Conservation (phyloP, 1,140 invertebrate genomes). For the Amphibalanus amphitrite region DNA sequence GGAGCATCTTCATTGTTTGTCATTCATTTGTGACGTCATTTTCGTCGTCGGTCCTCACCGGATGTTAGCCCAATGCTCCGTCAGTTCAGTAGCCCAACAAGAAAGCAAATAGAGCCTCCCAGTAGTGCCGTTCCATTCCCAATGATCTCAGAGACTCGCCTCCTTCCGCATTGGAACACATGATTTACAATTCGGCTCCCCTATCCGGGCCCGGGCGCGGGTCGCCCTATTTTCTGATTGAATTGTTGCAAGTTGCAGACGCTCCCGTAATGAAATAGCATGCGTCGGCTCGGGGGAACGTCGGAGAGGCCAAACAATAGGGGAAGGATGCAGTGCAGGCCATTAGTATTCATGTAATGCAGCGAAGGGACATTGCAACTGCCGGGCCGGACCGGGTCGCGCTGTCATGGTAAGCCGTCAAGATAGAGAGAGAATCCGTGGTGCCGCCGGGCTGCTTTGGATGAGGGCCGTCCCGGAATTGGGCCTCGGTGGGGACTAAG, state of each 20-base stretch:
- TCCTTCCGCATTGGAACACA: not conserved
- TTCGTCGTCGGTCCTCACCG: not conserved
- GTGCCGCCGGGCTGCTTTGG: too few relatives aligned
- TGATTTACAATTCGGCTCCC: not conserved
- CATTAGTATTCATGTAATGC: constrained; percentile 1
- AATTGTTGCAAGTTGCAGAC: constrained; percentile 1
- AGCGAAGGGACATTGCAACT: not conserved
- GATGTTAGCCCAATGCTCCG: too few relatives aligned
- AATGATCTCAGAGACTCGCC: too few relatives aligned
- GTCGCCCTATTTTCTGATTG: not conserved
- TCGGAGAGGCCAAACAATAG: not conserved
- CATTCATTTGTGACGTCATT: not conserved
- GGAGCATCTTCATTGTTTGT: not conserved
- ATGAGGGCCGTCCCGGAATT: too few relatives aligned
- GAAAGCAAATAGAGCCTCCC: not conserved
- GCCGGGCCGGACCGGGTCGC: too few relatives aligned
- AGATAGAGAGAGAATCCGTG: too few relatives aligned
- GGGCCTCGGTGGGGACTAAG: too few relatives aligned
- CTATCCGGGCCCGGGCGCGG: too few relatives aligned
- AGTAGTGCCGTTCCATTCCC: too few relatives aligned
- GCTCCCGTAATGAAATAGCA: not conserved
- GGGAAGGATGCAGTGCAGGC: not conserved
- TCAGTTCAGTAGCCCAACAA: too few relatives aligned
- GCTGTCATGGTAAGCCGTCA: too few relatives aligned
- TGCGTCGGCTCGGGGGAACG: not conserved